Percentiles rank a stretch among this genome's conserved stretches.
These are phyloP conservation scores for Sceloporus tristichus DNA, from an alignment of 2,113 vertebrate species.

Conservation along the genomic window DNA sequence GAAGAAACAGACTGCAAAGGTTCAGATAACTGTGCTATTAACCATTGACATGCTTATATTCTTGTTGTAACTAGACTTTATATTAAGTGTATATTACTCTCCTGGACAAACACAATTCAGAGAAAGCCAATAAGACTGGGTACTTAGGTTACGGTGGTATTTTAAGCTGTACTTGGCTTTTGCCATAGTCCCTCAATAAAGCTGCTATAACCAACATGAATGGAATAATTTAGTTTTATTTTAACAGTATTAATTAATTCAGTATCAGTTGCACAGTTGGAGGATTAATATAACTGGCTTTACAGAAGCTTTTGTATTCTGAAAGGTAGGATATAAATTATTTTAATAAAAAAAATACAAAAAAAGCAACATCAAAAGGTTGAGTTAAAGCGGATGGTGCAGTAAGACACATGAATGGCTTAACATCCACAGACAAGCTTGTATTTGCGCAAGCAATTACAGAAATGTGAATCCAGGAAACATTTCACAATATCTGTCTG, in stretches of 20 bases:
- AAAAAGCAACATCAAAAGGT: background rate
- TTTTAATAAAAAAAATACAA: background rate
- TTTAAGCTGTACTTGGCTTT: background rate
- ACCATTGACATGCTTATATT: background rate
- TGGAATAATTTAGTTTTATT: background rate
- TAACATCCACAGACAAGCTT: background rate
- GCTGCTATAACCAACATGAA: background rate
- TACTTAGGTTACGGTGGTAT: background rate
- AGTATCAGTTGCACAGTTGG: background rate
- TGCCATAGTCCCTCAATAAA: background rate
- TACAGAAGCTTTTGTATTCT: background rate
- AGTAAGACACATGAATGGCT: background rate
- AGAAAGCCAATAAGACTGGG: background rate
- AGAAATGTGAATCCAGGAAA: no score
- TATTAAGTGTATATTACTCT: background rate
- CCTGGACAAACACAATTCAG: background rate
- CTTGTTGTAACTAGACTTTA: background rate
- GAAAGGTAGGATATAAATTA: background rate
- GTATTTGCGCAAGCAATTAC: background rate
- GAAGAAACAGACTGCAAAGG: background rate
- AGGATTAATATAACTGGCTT: background rate
- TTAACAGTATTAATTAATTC: background rate
- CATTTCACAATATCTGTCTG: background rate
- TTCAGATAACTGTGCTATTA: background rate
- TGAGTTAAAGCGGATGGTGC: background rate